Conservation (phyloP, 2,113 vertebrate species). For the Chionomys nivalis region DNA sequence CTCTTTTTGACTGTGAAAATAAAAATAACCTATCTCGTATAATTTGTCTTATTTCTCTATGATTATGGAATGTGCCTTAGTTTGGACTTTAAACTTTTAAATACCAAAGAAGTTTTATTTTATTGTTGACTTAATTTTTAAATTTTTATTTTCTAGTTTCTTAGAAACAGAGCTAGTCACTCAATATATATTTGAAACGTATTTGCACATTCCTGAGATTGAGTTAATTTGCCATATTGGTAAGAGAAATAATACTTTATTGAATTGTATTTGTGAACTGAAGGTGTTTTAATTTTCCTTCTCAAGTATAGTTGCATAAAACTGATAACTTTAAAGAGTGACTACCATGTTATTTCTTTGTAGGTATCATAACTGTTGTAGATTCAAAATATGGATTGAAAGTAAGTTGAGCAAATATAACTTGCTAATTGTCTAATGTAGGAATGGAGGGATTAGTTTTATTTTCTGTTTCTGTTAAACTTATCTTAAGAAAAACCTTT, state of each 20-base stretch:
- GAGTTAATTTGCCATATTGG: slow-evolving; percentile 36
- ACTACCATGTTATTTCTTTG: slow-evolving; percentile 71
- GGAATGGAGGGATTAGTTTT: neutral
- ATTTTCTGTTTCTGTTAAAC: slow-evolving; percentile 9
- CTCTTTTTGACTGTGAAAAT: slow-evolving; percentile 39
- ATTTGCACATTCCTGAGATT: slow-evolving; percentile 6
- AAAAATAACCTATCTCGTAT: neutral
- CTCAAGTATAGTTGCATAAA: neutral
- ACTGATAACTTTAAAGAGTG: slow-evolving; percentile 17
- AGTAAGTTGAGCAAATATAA: slow-evolving; percentile 84
- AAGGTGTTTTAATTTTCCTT: slow-evolving; percentile 38
- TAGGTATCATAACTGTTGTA: slow-evolving; percentile 96
- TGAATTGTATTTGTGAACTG: slow-evolving; percentile 3
- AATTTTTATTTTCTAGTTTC: neutral
- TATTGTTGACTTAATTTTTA: slow-evolving; percentile 34
- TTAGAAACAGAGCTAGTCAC: neutral
- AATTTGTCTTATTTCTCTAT: neutral
- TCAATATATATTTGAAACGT: slow-evolving; percentile 29
- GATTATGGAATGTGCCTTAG: slow-evolving; percentile 34
- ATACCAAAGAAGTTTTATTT: slow-evolving; percentile 11
- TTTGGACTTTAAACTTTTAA: slow-evolving; percentile 58
- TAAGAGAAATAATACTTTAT: slow-evolving; percentile 26
- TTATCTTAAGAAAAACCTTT: slow-evolving; percentile 29
- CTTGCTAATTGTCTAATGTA: slow-evolving; percentile 52
- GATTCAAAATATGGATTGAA: slow-evolving; percentile 95